Base-by-base conservation (phyloP, 2,888 invertebrate species). In the Neoaliturus tenellus region DNA sequence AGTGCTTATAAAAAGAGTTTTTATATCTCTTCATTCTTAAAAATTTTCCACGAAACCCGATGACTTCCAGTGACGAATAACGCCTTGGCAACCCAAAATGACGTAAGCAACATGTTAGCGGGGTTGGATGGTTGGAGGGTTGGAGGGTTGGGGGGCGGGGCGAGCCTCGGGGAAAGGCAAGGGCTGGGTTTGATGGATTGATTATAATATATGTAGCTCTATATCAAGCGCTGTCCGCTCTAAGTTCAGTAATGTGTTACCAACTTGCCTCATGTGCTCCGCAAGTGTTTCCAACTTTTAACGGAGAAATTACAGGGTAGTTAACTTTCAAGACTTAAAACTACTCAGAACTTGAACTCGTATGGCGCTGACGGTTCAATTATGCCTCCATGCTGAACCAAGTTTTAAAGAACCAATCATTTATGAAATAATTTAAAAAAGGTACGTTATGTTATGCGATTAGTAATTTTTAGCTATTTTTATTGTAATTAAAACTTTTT, bases 151-250 rank as follows among this genome's bases (percentile, higher is more conserved):
- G 20, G 51, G 51, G n/a, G 48, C 3, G 48, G 14, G 14, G n/a
- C 14, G 48, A 17, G n/a, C 3, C 48, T 17, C 48, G 3, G 8
- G 51, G 51, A 23, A 2, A 6, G 20, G 2, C 20, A 23, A 2
- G 20, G 51, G 51, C 51, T 51, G 51, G 51, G n/a, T 51, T 3
- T 51, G 51, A 51, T 23, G 51, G 51, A 51, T 51, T 51, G 51
- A 51, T 51, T 51, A 51, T 51, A 51, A 51, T 51, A 51, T 51
- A 51, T 51, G 51, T 51, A 51, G 51, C 51, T 51, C 20, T 51
- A 51, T 6, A 51, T 51, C 51, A 51, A 51, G 51, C 10, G 20
- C 51, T 23, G 51, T 14, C 51, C 51, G 51, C 51, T 23, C 23
- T 23, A 51, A 51, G 51, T 51, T 51, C 23, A 4, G 51, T 51